Percentiles rank a stretch among this genome's conserved stretches.
Evolutionary conservation across 2,888 invertebrate species (phyloP).

Genomic region (Mythimna albipuncta): DNA sequence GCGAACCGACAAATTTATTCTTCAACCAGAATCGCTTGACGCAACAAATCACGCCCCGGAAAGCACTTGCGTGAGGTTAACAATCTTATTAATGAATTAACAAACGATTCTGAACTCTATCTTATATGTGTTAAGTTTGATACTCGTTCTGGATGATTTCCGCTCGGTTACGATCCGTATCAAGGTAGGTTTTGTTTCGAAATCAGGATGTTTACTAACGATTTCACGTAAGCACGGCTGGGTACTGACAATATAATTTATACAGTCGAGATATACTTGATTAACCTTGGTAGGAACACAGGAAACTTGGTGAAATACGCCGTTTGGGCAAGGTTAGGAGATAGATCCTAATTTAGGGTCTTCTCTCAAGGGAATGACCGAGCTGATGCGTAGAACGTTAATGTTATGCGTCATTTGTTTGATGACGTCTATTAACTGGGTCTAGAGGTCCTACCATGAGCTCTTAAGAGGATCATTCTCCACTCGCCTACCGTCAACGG

Average conservation of each 20-base stretch:
- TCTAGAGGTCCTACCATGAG: too few species aligned
- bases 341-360: slow-evolving; percentile 35
- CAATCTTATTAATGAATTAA: slow-evolving; percentile 67
- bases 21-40: slow-evolving; percentile 65
- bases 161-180: slow-evolving; percentile 56
- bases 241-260: slow-evolving; percentile 69
- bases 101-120: slow-evolving; percentile 63
- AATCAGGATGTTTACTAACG: slow-evolving; percentile 74
- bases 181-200: slow-evolving; percentile 69
- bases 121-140: slow-evolving; percentile 45
- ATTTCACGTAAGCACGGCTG: slow-evolving; percentile 69
- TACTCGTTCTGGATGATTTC: slow-evolving; percentile 37
- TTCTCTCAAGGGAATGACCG: slow-evolving; percentile 15
- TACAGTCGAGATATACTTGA: slow-evolving; percentile 53
- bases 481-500: too few species aligned
- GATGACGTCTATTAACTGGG: slow-evolving; percentile 21
- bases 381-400: slow-evolving; percentile 22
- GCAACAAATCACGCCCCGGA: slow-evolving; percentile 78
- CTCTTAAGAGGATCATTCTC: too few species aligned
- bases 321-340: slow-evolving; percentile 24
- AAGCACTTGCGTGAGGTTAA: slow-evolving; percentile 75
- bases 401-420: slow-evolving; percentile 38
- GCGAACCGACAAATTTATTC: slow-evolving; percentile 65
- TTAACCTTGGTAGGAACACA: slow-evolving; percentile 49
- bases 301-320: slow-evolving; percentile 50